These are phyloP conservation scores for Steatornis caripensis DNA, from an alignment of 2,113 vertebrate genomes.

Conservation along the genomic window DNA sequence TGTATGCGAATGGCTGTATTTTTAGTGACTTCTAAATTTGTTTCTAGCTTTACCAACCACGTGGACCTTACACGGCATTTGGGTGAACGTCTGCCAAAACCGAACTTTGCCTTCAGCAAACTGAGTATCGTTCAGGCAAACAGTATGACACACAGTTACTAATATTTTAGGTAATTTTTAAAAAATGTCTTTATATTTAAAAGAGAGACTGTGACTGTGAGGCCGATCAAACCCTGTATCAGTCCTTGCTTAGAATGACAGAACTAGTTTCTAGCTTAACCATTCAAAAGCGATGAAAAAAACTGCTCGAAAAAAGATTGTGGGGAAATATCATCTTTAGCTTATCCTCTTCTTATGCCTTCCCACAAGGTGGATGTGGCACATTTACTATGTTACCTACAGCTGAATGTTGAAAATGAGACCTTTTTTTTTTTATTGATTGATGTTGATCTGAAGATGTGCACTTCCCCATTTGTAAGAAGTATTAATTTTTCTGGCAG, in stretches of 20 bases:
- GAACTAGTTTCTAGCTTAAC: background rate
- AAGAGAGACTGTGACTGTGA: background rate
- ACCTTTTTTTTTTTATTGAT: background rate
- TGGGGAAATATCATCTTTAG: background rate
- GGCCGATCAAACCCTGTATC: background rate
- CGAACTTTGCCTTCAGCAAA: background rate
- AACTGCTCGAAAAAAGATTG: background rate
- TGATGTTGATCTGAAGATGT: background rate
- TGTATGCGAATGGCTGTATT: background rate
- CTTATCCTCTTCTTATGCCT: background rate
- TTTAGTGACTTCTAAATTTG: background rate
- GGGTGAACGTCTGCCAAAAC: background rate
- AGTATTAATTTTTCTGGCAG: background rate
- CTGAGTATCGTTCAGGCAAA: background rate
- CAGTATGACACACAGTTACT: background rate
- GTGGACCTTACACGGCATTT: background rate
- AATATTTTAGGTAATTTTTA: background rate
- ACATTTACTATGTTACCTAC: background rate
- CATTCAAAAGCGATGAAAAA: background rate
- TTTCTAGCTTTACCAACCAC: background rate
- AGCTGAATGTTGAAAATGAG: background rate
- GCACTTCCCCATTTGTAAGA: background rate
- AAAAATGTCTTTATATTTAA: too few species aligned
- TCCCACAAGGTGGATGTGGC: background rate
- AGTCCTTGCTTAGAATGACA: background rate